Conservation (phyloP, 2,888 invertebrate genomes). For the Drosophila cracens region DNA sequence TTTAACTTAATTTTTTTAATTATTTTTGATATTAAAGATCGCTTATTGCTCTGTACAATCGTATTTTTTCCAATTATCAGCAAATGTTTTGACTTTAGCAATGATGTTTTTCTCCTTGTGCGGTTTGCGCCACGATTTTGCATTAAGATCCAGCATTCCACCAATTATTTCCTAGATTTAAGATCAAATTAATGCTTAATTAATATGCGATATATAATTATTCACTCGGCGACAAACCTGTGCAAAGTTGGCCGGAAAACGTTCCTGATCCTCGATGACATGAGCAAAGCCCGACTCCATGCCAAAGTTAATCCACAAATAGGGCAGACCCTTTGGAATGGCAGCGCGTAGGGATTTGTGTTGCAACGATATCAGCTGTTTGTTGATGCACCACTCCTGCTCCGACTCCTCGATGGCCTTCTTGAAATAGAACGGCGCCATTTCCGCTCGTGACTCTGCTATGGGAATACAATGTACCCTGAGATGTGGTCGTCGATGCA, state of each 20-base stretch:
- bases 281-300: slow-evolving; percentile 97
- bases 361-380: slow-evolving; percentile 92
- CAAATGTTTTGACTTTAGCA: slow-evolving; percentile 88
- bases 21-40: not conserved
- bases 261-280: slow-evolving; percentile 96
- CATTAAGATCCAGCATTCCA: slow-evolving; percentile 96
- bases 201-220: not conserved
- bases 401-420: slow-evolving; percentile 98
- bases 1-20: not conserved
- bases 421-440: slow-evolving; percentile 98
- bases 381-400: slow-evolving; percentile 97
- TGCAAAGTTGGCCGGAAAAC: slow-evolving; percentile 95
- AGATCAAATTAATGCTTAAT: not conserved
- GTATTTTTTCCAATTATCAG: slow-evolving; percentile 89
- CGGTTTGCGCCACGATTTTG: slow-evolving; percentile 93
- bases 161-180: slow-evolving; percentile 93
- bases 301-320: slow-evolving; percentile 97
- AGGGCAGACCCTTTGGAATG: slow-evolving; percentile 96
- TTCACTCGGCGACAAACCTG: slow-evolving; percentile 87
- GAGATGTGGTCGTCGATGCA: slow-evolving; percentile 93
- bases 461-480: slow-evolving; percentile 94
- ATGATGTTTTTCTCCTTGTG: slow-evolving; percentile 86
- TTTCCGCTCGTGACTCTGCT: slow-evolving; percentile 89
- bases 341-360: slow-evolving; percentile 90
- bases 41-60: slow-evolving; percentile 85